phyloP scores from a whole-genome alignment of 2,888 invertebrate genomes.

The Aleiodes alternator region DNA sequence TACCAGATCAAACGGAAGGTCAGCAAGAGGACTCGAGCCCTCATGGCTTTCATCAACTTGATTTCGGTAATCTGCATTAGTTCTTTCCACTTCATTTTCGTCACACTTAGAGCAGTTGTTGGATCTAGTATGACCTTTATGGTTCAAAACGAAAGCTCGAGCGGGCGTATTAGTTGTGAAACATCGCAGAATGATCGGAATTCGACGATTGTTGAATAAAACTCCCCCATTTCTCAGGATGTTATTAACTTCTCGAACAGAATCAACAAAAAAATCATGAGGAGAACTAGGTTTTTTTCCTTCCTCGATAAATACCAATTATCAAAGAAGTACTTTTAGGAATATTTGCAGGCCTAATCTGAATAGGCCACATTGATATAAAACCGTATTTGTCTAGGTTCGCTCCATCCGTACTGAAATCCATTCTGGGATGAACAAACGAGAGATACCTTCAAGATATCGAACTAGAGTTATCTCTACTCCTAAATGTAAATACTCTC shows the following conservation, averaged over 20 bases:
- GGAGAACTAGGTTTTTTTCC: constrained; percentile 48
- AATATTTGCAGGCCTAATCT: constrained; percentile 44
- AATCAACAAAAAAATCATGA: constrained; percentile 38
- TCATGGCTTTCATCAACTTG: constrained; percentile 18
- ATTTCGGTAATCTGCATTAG: constrained; percentile 2
- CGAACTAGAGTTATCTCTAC: neutral
- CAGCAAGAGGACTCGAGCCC: constrained; percentile 10
- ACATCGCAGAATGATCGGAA: constrained; percentile 37
- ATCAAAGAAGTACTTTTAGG: constrained; percentile 41
- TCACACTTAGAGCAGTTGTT: constrained; percentile 53
- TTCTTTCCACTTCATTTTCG: constrained; percentile 28
- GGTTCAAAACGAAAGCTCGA: constrained; percentile 49
- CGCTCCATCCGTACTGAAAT: neutral
- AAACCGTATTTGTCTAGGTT: neutral
- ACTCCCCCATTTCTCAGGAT: constrained; percentile 43
- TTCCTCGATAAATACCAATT: constrained; percentile 51
- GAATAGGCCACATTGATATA: constrained; percentile 46
- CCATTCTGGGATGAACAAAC: neutral
- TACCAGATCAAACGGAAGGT: constrained; percentile 55
- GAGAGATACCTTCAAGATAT: neutral
- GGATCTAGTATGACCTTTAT: constrained; percentile 48
- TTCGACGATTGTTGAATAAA: constrained; percentile 24
- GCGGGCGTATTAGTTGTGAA: constrained; percentile 56
- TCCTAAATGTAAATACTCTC: neutral
- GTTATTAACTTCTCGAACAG: constrained; percentile 36